Base-by-base conservation (phyloP, 2,888 invertebrate species). In the Eupithecia abbreviata region DNA sequence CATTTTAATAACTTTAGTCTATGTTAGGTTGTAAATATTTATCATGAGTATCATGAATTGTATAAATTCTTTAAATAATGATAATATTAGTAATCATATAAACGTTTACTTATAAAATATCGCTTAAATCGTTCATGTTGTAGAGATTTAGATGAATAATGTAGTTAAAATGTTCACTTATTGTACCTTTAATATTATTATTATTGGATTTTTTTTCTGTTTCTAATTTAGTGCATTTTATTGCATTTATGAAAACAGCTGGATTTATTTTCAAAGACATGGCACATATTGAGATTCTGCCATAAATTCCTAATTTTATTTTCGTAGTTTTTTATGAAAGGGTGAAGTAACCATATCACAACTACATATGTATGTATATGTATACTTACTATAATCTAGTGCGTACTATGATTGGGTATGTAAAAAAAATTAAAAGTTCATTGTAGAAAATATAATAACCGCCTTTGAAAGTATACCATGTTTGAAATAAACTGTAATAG, bases 91-190 rank as follows among this genome's bases (percentile, higher is more conserved):
- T 86, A 65, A 84, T 84, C 88, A 87, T 92, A 87, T 92, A 91
- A 90, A 88, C 90, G 88, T 93, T 91, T 90, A 91, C 84, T 86
- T 88, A 86, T 81, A 82, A 80, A 80, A 80, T 90, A 91, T 89
- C 88, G 90, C 91, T 91, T 91, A 90, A 92, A 81, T 91, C 91
- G 92, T 94, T 94, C 93, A 94, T 92, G 93, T 93, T 92, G 93
- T 94, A 94, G 94, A 88, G 85, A 90, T 84, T 90, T 92, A 92
- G 91, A 83, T 74, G 83, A 83, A 78, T 86, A 88, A 83, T 85
- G 91, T 90, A 91, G 90, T 86, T 85, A 90, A 87, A 88, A 77
- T 80, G 73, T 82, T 81, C 81, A 82, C 81, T 78, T 78, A 80
- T 68, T 73, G 81, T 82, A 80, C 76, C 67, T 30, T 30, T 73